Evolutionary conservation across 1,140 invertebrate species (phyloP).

Genomic region (Caenorhabditis briggsae): DNA sequence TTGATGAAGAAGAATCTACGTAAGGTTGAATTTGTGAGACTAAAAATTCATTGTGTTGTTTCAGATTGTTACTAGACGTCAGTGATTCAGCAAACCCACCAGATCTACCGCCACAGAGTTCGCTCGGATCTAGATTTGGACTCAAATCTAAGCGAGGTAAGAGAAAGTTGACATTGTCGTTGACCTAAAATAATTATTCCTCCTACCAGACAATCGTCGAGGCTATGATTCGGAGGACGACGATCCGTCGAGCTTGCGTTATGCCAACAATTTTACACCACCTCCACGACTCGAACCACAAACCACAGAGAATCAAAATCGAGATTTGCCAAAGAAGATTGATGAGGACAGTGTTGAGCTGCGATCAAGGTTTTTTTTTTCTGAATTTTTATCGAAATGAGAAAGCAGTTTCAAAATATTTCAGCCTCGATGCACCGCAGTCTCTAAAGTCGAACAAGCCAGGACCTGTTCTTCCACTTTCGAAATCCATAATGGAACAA

Average conservation of each 20-base stretch:
- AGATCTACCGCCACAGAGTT: conserved; percentile 8
- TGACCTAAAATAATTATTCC: no score
- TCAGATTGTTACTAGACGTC: not conserved
- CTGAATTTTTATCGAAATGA: not conserved
- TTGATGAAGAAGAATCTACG: not conserved
- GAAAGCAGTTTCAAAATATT: not conserved
- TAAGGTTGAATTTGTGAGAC: not conserved
- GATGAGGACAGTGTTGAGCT: not conserved
- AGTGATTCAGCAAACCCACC: not conserved
- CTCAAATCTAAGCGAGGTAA: not conserved
- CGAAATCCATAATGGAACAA: conserved; percentile 38
- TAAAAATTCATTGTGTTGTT: not conserved
- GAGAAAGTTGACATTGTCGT: not conserved
- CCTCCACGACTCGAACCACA: conserved; percentile 7
- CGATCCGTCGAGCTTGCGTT: not conserved
- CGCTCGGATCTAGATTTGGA: not conserved
- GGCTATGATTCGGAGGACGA: conserved; percentile 10
- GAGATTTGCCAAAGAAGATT: no score
- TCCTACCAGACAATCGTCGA: not conserved
- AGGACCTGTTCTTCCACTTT: conserved; percentile 18
- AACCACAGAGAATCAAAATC: not conserved
- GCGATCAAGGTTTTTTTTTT: not conserved
- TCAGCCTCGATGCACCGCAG: not conserved
- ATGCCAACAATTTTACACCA: not conserved
- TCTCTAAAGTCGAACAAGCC: not conserved